phyloP scores from a whole-genome alignment of 2,113 vertebrate species.

The Nothocercus julius region DNA sequence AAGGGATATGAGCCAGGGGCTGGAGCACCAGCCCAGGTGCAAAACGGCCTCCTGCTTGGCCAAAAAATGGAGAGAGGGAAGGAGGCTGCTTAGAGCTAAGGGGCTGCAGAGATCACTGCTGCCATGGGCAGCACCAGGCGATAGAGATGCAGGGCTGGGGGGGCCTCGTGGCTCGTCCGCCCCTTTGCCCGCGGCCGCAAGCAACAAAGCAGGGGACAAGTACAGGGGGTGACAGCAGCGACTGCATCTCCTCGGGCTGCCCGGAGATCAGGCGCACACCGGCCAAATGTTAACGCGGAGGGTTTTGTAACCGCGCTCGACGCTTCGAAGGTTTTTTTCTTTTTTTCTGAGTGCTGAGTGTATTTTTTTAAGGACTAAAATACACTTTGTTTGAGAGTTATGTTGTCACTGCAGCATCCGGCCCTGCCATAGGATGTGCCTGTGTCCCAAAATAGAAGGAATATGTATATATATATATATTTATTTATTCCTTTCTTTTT shows the following conservation, averaged over 20 bases:
- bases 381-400: background rate
- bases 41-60: background rate
- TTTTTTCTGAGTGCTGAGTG: background rate
- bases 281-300: background rate
- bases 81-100: background rate
- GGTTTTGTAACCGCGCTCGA: background rate
- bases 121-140: background rate
- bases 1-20: accelerated
- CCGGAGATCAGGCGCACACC: background rate
- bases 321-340: background rate
- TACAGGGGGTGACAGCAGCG: background rate
- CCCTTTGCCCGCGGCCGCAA: background rate
- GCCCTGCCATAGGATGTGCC: background rate
- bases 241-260: background rate
- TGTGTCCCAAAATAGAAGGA: conserved; percentile 1
- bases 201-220: background rate
- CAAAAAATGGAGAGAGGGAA: background rate
- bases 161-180: background rate
- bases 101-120: background rate
- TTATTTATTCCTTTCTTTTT: background rate
- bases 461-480: too few species aligned
- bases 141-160: background rate
- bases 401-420: background rate
- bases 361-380: background rate
- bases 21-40: background rate